Percentiles rank a stretch among this genome's conserved stretches.
Conservation (phyloP, 2,888 invertebrate genomes). For the Salpingus planirostris region DNA sequence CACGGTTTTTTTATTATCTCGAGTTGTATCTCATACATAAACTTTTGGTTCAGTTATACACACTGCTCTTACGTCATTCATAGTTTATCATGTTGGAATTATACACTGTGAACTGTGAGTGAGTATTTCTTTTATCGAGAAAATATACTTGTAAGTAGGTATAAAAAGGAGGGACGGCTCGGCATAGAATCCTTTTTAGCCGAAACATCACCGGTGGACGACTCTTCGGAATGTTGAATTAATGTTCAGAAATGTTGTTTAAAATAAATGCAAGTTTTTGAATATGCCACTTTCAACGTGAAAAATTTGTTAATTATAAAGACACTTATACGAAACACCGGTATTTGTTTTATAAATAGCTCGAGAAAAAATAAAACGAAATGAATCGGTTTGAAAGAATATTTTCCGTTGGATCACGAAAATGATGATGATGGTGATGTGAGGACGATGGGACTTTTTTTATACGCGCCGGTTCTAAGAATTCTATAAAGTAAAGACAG, state of each 20-base stretch:
- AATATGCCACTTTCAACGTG: slow-evolving; percentile 26
- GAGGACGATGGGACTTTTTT: slow-evolving; percentile 16
- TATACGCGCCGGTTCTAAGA: slow-evolving; percentile 21
- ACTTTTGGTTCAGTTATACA: no score
- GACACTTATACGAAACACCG: slow-evolving; percentile 26
- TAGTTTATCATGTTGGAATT: no score
- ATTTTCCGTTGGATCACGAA: no score
- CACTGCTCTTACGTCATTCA: no score
- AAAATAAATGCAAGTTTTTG: slow-evolving; percentile 16
- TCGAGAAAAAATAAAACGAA: slow-evolving; percentile 7
- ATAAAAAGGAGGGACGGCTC: no score
- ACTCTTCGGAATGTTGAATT: slow-evolving; percentile 9
- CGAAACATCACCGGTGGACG: no score
- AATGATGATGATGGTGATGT: no score
- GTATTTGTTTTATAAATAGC: slow-evolving; percentile 17
- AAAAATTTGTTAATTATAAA: slow-evolving; percentile 32
- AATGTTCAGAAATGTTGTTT: slow-evolving; percentile 14
- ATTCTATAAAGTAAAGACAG: slow-evolving; percentile 28
- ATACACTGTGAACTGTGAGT: background rate
- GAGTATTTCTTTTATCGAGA: background rate
- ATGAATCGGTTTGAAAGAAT: slow-evolving; percentile 11
- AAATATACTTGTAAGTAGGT: no score
- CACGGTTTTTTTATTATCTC: no score
- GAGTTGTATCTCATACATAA: no score
- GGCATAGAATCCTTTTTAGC: no score